phyloP scores from a whole-genome alignment of 2,888 invertebrate genomes.

The Cryptocephalus primarius region DNA sequence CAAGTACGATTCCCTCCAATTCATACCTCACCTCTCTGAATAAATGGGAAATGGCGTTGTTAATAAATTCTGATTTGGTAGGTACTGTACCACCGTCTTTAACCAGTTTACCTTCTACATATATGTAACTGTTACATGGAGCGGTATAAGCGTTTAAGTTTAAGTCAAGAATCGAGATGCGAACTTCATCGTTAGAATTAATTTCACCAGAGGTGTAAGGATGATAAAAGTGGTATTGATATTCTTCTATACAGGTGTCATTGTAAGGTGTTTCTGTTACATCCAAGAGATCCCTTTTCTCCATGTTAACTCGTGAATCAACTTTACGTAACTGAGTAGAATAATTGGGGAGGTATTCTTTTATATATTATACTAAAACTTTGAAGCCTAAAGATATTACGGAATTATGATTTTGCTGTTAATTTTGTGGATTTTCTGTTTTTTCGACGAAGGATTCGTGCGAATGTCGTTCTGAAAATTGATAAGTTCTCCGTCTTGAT shows the following conservation, averaged over 20 bases:
- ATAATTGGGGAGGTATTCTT: no score
- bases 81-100: neutral
- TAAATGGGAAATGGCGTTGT: slow-evolving; percentile 3
- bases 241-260: slow-evolving; percentile 1
- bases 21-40: slow-evolving; percentile 4
- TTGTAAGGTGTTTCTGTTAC: slow-evolving; percentile 2
- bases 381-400: neutral
- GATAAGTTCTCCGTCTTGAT: slow-evolving; percentile 23
- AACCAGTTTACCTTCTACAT: slow-evolving; percentile 4
- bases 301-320: no score
- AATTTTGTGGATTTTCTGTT: neutral
- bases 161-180: no score
- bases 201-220: slow-evolving; percentile 2
- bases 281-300: slow-evolving; percentile 1
- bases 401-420: neutral
- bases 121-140: slow-evolving; percentile 1
- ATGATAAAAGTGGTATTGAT: slow-evolving; percentile 4
- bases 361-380: neutral
- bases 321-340: no score
- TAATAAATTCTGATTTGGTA: slow-evolving; percentile 3
- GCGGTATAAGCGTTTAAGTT: neutral
- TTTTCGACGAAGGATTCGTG: slow-evolving; percentile 10
- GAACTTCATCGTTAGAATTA: neutral
- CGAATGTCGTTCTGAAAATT: slow-evolving; percentile 26
- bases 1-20: slow-evolving; percentile 1